phyloP scores from a whole-genome alignment of 2,888 invertebrate species.

The Ophonus ardosiacus region DNA sequence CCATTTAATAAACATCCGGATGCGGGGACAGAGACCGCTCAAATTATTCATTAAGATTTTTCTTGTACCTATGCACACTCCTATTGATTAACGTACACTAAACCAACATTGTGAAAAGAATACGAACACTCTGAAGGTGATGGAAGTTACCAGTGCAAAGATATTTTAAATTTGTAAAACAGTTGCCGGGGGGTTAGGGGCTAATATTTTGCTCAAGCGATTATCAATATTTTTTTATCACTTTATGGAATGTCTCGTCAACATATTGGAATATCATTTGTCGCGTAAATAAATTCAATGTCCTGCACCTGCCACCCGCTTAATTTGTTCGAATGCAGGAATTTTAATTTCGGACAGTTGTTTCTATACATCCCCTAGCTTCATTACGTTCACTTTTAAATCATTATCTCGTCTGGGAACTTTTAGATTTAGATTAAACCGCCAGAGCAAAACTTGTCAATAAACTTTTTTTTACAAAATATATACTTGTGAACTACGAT shows the following conservation, averaged over 20 bases:
- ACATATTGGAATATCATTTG: neutral
- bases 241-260: neutral
- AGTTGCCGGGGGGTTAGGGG: too few species aligned
- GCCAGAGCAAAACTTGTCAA: neutral
- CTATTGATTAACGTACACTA: too few species aligned
- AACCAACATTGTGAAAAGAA: too few species aligned
- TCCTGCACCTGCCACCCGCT: conserved; percentile 17
- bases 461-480: neutral
- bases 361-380: conserved; percentile 16
- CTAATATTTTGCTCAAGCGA: neutral
- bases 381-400: conserved; percentile 39
- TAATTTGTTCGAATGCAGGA: conserved; percentile 42
- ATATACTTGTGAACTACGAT: conserved; percentile 1
- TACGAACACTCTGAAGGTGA: too few species aligned
- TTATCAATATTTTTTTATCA: neutral
- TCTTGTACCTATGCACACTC: too few species aligned
- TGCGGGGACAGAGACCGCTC: too few species aligned
- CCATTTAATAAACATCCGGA: too few species aligned
- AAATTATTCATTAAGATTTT: too few species aligned
- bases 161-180: too few species aligned
- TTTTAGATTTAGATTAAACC: conserved; percentile 18
- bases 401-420: conserved; percentile 10
- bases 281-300: neutral
- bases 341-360: conserved; percentile 42
- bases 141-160: too few species aligned